Evolutionary conservation across 2,113 vertebrate species (phyloP).

Genomic region (Brachyhypopomus occidentalis): DNA sequence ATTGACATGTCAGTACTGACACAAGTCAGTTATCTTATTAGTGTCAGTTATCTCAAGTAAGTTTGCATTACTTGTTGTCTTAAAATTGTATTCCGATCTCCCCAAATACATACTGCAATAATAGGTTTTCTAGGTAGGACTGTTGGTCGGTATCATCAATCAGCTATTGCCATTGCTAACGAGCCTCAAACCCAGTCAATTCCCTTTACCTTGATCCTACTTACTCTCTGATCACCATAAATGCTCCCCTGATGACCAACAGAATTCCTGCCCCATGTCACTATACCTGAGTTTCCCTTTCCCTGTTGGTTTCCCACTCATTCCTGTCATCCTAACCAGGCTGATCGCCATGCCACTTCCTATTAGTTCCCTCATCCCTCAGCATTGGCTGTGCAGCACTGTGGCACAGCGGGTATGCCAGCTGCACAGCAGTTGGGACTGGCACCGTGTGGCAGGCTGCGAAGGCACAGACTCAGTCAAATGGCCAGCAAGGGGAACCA

Average conservation of each 20-base stretch:
- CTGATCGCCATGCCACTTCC: constrained; percentile 12
- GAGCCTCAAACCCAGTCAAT: neutral
- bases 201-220: neutral
- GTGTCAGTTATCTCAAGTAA: no score
- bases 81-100: neutral
- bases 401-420: constrained; percentile 13
- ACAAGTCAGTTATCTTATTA: no score
- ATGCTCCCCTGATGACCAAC: constrained; percentile 1
- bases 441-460: neutral
- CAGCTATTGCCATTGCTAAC: neutral
- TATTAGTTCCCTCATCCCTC: constrained; percentile 20
- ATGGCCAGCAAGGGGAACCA: neutral
- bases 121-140: neutral
- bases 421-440: constrained; percentile 22
- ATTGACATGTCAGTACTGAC: no score
- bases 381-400: neutral
- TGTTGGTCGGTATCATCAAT: neutral
- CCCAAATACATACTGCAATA: neutral
- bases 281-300: neutral
- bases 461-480: neutral
- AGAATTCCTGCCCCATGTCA: neutral
- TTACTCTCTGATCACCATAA: constrained; percentile 9
- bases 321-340: constrained; percentile 19
- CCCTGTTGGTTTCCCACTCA: neutral
- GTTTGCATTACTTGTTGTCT: neutral